A percentile compares a stretch with the other conserved stretches of the same genome.
Conservation (phyloP, 2,113 vertebrate species). For the Pteruthius melanotis region DNA sequence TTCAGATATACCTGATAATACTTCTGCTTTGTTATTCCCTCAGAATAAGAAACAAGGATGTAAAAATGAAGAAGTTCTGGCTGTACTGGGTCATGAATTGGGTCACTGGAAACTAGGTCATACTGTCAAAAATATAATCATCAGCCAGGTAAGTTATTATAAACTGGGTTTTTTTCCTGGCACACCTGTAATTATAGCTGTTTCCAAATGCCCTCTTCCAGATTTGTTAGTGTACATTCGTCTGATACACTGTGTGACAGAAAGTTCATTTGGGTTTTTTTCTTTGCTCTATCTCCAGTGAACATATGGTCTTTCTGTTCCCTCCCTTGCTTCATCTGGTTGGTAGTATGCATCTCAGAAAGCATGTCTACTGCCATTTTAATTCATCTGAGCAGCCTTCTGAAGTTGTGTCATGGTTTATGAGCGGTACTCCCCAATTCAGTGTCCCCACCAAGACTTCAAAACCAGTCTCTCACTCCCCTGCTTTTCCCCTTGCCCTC, state of each 20-base stretch:
- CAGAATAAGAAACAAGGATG: slow-evolving; percentile 98
- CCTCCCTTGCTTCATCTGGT: not conserved
- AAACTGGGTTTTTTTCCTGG: not conserved
- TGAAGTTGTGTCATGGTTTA: not conserved
- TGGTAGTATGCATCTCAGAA: not conserved
- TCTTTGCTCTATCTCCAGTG: not conserved
- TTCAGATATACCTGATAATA: not conserved
- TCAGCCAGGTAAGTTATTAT: slow-evolving; percentile 87
- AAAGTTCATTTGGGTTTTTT: not conserved
- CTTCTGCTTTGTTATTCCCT: not conserved
- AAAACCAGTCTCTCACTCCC: not conserved
- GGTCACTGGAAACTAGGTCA: slow-evolving; percentile 99
- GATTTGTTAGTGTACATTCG: not conserved
- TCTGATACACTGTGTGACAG: not conserved
- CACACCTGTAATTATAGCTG: not conserved
- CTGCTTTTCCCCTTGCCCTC: not conserved
- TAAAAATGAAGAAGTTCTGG: slow-evolving; percentile 94
- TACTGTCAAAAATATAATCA: slow-evolving; percentile 95
- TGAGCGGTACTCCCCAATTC: not conserved
- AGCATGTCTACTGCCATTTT: not conserved
- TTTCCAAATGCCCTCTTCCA: not conserved
- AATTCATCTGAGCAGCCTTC: not conserved
- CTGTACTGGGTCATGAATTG: slow-evolving; percentile 94
- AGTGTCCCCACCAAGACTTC: not conserved
- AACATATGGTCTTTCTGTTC: not conserved